Conservation (phyloP, 2,797 vertebrate genomes). For the Rhinichthys osculus region DNA sequence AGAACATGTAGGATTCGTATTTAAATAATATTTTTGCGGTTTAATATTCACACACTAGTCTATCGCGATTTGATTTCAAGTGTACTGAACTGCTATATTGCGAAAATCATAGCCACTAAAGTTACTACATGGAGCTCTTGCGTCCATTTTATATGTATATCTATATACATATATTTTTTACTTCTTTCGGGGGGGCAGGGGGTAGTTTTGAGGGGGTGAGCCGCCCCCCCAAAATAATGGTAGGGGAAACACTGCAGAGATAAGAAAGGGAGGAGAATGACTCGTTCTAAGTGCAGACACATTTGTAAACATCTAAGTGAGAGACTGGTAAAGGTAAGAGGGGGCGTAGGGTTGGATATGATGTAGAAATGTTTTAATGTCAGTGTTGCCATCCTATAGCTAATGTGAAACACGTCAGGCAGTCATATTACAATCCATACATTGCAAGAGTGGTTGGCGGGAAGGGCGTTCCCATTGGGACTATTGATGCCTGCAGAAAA, state of each 20-base stretch:
- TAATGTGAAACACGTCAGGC: constrained; percentile 27
- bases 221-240: too few relatives aligned
- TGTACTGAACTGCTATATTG: too few relatives aligned
- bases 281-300: constrained; percentile 10
- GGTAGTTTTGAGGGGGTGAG: too few relatives aligned
- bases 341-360: neutral
- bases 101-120: too few relatives aligned
- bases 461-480: constrained; percentile 48
- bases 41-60: too few relatives aligned
- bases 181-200: too few relatives aligned
- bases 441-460: constrained; percentile 45
- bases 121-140: too few relatives aligned
- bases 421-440: constrained; percentile 49
- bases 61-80: too few relatives aligned
- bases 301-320: neutral
- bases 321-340: neutral
- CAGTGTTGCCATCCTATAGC: constrained; percentile 26
- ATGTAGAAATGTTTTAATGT: constrained; percentile 9
- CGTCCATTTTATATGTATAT: too few relatives aligned
- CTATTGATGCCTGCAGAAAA: constrained; percentile 25
- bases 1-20: too few relatives aligned
- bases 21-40: too few relatives aligned
- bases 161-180: too few relatives aligned
- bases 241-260: neutral
- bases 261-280: neutral